Conservation (phyloP, 2,888 invertebrate genomes). For the Torymus tubicola region DNA sequence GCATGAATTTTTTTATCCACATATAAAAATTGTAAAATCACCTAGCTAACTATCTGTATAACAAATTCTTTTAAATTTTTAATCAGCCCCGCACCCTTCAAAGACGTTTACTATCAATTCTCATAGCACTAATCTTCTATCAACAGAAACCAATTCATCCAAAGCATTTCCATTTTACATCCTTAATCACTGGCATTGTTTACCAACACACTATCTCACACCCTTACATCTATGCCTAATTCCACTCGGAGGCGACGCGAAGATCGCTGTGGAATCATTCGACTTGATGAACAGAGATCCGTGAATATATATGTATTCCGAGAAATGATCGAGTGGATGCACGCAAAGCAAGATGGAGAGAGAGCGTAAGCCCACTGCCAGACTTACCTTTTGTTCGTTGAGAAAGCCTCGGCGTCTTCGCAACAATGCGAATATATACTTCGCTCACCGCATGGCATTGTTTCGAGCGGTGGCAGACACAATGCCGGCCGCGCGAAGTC, state of each 20-base stretch:
- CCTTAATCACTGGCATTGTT: no score
- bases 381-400: slow-evolving; percentile 56
- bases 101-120: no score
- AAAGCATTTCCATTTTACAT: no score
- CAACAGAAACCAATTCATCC: no score
- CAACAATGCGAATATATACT: slow-evolving; percentile 23
- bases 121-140: no score
- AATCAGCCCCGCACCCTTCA: no score
- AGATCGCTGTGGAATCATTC: slow-evolving; percentile 24
- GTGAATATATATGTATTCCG: slow-evolving; percentile 14
- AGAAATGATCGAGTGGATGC: slow-evolving; percentile 53
- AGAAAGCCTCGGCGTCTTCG: slow-evolving; percentile 37
- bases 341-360: neutral
- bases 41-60: no score
- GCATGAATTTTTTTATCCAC: no score
- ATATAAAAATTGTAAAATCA: no score
- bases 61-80: no score
- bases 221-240: neutral
- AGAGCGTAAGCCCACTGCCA: slow-evolving; percentile 56
- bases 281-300: slow-evolving; percentile 33
- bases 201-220: no score
- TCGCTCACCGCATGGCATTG: slow-evolving; percentile 28
- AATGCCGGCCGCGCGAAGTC: neutral
- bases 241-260: slow-evolving; percentile 5
- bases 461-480: slow-evolving; percentile 24